These are phyloP conservation scores for Drosophila micromelanica DNA, from an alignment of 1,140 invertebrate species.

Conservation along the genomic window DNA sequence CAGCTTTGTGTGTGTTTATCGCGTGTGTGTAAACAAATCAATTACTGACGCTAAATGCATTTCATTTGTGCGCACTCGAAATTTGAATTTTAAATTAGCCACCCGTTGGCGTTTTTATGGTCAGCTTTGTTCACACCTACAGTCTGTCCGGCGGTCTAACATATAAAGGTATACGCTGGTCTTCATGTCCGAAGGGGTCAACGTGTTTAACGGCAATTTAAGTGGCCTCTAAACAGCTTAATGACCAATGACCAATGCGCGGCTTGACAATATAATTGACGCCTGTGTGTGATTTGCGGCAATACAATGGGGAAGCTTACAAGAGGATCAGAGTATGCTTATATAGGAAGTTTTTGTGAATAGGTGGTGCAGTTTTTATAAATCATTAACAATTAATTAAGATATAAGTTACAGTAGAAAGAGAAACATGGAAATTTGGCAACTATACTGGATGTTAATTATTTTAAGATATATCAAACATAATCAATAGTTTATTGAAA, in stretches of 20 bases:
- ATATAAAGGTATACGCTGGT: background rate
- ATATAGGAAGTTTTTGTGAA: background rate
- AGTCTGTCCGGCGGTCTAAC: background rate
- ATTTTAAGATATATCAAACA: no score
- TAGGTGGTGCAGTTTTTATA: no score
- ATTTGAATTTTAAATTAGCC: constrained; percentile 79
- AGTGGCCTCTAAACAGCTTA: constrained; percentile 52
- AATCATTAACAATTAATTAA: no score
- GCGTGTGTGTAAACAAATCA: constrained; percentile 76
- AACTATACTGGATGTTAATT: no score
- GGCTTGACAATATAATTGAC: constrained; percentile 37
- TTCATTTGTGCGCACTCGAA: constrained; percentile 53
- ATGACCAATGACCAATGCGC: constrained; percentile 26
- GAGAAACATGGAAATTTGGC: no score
- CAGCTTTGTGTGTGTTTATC: constrained; percentile 43
- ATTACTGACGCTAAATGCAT: constrained; percentile 73
- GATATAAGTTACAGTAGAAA: no score
- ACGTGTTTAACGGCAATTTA: constrained; percentile 57
- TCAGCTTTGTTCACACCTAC: constrained; percentile 65
- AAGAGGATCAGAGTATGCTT: background rate
- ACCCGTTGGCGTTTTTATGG: constrained; percentile 36
- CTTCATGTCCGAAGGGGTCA: constrained; percentile 48
- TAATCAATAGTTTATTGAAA: no score
- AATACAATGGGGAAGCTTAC: constrained; percentile 7
- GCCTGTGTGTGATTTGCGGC: constrained; percentile 20